These are phyloP conservation scores for Tenebrio molitor DNA, from an alignment of 1,140 invertebrate species.

Conservation along the genomic window DNA sequence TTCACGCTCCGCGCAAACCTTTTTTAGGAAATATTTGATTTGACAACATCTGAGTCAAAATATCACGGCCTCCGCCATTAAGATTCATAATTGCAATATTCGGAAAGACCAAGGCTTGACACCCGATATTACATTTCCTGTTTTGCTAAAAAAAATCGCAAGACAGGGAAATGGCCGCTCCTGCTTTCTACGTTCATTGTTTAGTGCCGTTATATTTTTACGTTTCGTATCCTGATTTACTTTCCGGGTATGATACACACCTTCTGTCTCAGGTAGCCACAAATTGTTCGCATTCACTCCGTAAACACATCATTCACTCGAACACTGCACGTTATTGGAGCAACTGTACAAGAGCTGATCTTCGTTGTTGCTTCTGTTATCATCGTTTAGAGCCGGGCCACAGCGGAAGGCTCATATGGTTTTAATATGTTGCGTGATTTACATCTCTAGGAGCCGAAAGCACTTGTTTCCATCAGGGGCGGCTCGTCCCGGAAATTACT, in stretches of 20 bases:
- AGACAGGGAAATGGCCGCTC: not conserved
- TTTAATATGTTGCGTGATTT: slow-evolving; percentile 21
- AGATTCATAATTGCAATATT: slow-evolving; percentile 5
- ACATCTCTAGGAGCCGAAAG: not conserved
- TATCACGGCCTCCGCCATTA: slow-evolving; percentile 13
- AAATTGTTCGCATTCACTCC: slow-evolving; percentile 3
- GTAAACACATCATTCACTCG: not conserved
- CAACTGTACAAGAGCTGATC: slow-evolving; percentile 16
- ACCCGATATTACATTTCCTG: too few relatives aligned
- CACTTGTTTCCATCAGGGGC: not conserved
- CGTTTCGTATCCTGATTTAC: not conserved
- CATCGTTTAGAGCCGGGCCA: slow-evolving; percentile 15
- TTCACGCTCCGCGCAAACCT: too few relatives aligned
- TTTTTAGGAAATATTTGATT: too few relatives aligned
- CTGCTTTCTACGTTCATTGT: slow-evolving; percentile 15
- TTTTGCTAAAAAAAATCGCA: too few relatives aligned
- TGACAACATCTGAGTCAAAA: too few relatives aligned
- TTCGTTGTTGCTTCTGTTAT: slow-evolving; percentile 13
- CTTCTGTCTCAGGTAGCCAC: slow-evolving; percentile 2
- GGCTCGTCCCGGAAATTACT: too few relatives aligned
- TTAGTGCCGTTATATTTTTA: not conserved
- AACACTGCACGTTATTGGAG: not conserved
- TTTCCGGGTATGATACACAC: slow-evolving; percentile 29
- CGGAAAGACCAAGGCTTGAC: slow-evolving; percentile 7
- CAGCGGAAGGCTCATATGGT: slow-evolving; percentile 35